Conservation (phyloP, 2,797 vertebrate species). For the Moxostoma hubbsi region DNA sequence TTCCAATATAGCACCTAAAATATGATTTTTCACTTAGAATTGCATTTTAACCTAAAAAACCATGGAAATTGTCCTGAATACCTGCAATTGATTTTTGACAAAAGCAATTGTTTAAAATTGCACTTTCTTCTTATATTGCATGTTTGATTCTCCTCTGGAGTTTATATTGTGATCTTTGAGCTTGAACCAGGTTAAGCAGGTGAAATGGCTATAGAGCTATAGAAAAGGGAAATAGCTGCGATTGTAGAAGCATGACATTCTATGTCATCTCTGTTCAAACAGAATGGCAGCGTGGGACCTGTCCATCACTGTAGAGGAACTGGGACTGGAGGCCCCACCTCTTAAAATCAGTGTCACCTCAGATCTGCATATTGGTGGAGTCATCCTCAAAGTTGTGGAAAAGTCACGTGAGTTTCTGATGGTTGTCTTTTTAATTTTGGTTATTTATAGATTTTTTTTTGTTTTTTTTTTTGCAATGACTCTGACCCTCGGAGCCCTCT, state of each 20-base stretch:
- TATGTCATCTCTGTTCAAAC: conserved; percentile 17
- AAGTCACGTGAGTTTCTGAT: conserved; percentile 73
- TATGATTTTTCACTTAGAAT: no score
- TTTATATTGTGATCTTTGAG: no score
- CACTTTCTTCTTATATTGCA: not conserved
- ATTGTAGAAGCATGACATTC: conserved; percentile 2
- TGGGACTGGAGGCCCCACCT: conserved; percentile 68
- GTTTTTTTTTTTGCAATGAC: no score
- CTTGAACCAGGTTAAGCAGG: no score
- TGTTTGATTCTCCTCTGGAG: not conserved
- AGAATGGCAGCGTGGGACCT: conserved; percentile 80
- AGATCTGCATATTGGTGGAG: conserved; percentile 78
- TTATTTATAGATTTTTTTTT: no score
- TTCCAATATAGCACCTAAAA: no score
- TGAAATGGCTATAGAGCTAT: not conserved
- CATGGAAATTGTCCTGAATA: no score
- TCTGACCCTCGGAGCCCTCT: no score
- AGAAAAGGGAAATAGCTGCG: not conserved
- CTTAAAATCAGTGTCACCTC: conserved; percentile 78
- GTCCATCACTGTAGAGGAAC: conserved; percentile 73
- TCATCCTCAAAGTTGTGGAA: conserved; percentile 79
- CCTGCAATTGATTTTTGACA: no score
- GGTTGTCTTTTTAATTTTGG: not conserved
- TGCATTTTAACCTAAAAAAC: no score
- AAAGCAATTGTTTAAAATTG: not conserved